phyloP scores from a whole-genome alignment of 2,113 vertebrate species.

The Aplodontia rufa region DNA sequence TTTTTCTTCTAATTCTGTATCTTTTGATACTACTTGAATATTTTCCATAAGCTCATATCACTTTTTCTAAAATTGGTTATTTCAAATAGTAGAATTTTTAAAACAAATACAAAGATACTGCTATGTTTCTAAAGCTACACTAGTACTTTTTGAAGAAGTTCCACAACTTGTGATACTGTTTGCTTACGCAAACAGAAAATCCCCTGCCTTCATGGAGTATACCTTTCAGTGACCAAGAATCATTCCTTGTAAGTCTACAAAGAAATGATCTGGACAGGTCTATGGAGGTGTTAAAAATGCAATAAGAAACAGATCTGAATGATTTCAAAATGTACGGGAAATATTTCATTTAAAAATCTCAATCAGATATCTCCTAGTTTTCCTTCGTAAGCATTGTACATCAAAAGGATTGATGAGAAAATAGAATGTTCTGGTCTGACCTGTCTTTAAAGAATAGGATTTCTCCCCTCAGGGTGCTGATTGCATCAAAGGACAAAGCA shows the following conservation, averaged over 20 bases:
- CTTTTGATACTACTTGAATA: neutral
- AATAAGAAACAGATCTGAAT: neutral
- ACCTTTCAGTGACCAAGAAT: neutral
- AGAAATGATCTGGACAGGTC: neutral
- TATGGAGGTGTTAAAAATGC: neutral
- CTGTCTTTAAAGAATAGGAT: slow-evolving; percentile 89
- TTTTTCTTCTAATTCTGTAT: neutral
- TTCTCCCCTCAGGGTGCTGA: slow-evolving; percentile 87
- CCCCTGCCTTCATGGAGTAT: neutral
- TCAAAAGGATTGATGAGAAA: neutral
- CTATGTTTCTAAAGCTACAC: neutral
- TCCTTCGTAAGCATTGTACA: neutral
- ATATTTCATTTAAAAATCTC: neutral
- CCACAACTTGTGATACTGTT: neutral
- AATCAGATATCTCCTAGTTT: neutral
- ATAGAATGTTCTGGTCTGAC: slow-evolving; percentile 66
- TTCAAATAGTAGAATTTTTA: neutral
- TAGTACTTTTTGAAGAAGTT: neutral
- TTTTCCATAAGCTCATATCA: neutral
- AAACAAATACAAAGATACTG: neutral
- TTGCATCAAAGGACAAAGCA: slow-evolving; percentile 87
- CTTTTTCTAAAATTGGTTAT: slow-evolving; percentile 1
- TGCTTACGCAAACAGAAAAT: neutral
- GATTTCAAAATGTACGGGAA: neutral
- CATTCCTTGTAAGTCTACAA: neutral